Evolutionary conservation across 2,113 vertebrate species (phyloP), one percentile per base, ranked within the genome.

Genomic region (Mormyrus lacerda): DNA sequence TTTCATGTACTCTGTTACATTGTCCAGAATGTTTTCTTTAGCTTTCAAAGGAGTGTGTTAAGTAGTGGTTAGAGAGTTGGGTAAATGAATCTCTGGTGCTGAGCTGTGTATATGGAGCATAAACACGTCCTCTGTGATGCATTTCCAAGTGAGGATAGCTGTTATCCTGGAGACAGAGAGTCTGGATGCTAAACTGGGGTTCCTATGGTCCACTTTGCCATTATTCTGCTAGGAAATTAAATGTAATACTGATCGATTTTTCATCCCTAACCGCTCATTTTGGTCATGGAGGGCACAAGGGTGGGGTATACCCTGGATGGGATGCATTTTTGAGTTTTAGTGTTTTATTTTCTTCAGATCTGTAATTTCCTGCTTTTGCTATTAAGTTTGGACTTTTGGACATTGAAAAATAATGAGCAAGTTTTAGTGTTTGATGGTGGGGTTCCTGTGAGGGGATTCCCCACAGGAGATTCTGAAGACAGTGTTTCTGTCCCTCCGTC

Each of bases 401-500:
- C 42, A 31, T 31, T n/a, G 42, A n/a, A 83, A 45, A 83, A 83
- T 83, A 83, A 83, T 19, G 79, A 83, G 17, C 8, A 42, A 48
- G 82, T 85, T n/a, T 27, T 45, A 11, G 9, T 48, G 42, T 47
- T 85, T 45, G 42, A 4, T 85, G 82, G 15, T 79, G 73, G 82
- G 44, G 82, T 84, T n/a, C 17, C 44, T 21, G 24, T 92, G 92
- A 94, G 92, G 24, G 90, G 90, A 83, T 73, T 90, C 91, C 51
- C 89, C 89, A 90, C 92, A 92, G 90, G 91, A 91, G 92, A 93
- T 90, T 90, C 65, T 55, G 0, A 39, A 92, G 19, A 86, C 91
- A 93, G 92, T 93, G 94, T 95, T 95, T 92, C 95, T 95, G 47
- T 83, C 82, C 82, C 44, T 39, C 89, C 21, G 15, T 93, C 93